Evolutionary conservation across 2,797 vertebrate species (phyloP), one percentile per base, ranked within the genome.

Genomic region (Parotocinclus haroldoi): DNA sequence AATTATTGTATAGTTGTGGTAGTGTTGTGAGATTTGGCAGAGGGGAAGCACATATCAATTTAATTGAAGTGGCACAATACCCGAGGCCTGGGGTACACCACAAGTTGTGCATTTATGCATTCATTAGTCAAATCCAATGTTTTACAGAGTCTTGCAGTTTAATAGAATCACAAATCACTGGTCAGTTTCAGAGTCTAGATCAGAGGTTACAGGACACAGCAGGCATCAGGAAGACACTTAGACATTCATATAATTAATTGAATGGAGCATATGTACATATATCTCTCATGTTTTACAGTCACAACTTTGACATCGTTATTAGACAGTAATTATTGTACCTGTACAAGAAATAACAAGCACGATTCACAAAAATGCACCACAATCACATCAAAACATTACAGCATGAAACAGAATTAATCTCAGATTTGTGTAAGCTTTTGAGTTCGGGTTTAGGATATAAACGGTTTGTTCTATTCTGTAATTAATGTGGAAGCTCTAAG

Each of bases 331-430:
- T 69, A 60, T 60, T 64, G 51, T 69, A 72, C 54, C 72, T 13
- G 59, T 13, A 67, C 69, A 67, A 58, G 69, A 72, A 77, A 27
- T 27, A 27, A 27, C 72, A 74, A 79, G 72, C 64, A 78, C 74
- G 73, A 73, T 66, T 75, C 59, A 71, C 68, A 79, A 59, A 78
- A 63, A 79, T 79, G 65, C 71, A 80, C 71, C 73, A 82, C 73
- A 42, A 14, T 7, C n/a, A 50, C 48, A 50, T 8, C n/a, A 8
- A 49, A 48, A 42, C 40, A 42, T 11, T 11, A 42, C 8, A 9
- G 10, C 8, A 42, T 11, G 10, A 1, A 9, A 42, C 10, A 42
- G 40, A 42, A 42, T 64, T 45, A 58, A 40, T 52, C n/a, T 62
- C 46, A n/a, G 42, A 52, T 54, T 67, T 13, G 18, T 54, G 12